Evolutionary conservation across 2,888 invertebrate genomes (phyloP), one percentile per base, ranked within the genome.

Genomic region (Tetranychus truncatus): DNA sequence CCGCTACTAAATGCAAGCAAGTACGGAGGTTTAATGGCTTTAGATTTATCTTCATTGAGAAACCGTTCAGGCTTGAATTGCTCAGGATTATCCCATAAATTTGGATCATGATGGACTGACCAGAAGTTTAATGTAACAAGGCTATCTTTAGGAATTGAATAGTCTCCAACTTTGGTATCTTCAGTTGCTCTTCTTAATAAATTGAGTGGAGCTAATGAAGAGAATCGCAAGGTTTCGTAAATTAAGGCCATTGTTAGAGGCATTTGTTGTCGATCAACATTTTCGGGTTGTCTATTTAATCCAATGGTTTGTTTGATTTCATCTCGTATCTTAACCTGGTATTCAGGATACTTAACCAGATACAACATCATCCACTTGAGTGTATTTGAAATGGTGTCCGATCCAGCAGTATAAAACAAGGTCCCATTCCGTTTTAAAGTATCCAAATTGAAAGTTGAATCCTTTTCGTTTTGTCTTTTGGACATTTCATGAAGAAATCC

Each of bases 1-100:
- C 75, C 75, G 34, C 44, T 45, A 55, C 75, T 67, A 44, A 75
- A 75, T 20, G 75, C 65, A 44, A 66, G 11, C n/a, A 73, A 75
- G 45, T 21, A 65, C 4, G 72, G 3, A 11, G 34, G 20, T 2
- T 8, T 6, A 6, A 66, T 11, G 7, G 5, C 65, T n/a, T n/a
- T 66, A 6, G 2, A n/a, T 20, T 72, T 21, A 45, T 72, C 46
- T 9, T 71, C 34, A 11, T 7, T 15, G 8, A 75, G 66, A 24
- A 75, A 75, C 21, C 75, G 24, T 44, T 75, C 21, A 5, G 75
- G 75, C 20, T 75, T 44, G 44, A 75, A 75, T 46, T 66, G 9
- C 7, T 75, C 71, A 6, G 75, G 72, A 11, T 75, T 34, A n/a
- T 20, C 5, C 71, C 72, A 75, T 20, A 75, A n/a, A 18, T n/a